These are phyloP conservation scores for Odontomachus brunneus DNA, from an alignment of 1,140 invertebrate species.

Conservation along the genomic window DNA sequence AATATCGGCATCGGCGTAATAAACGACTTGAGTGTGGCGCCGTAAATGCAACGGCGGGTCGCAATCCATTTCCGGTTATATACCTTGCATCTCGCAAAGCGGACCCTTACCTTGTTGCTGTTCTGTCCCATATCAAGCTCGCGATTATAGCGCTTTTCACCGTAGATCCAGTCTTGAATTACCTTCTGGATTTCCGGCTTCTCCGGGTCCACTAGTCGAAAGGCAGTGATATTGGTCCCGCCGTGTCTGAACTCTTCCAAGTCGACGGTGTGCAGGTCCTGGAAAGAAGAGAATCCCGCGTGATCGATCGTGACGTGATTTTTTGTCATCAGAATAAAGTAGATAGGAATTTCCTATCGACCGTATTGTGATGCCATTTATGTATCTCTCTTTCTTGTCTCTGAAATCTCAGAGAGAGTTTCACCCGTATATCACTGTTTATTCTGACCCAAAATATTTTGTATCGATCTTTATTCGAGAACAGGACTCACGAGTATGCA, in stretches of 20 bases:
- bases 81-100: neutral
- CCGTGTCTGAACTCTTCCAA: constrained; percentile 97
- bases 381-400: neutral
- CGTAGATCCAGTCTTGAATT: constrained; percentile 92
- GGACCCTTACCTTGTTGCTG: constrained; percentile 85
- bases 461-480: neutral
- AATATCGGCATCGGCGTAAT: constrained; percentile 38
- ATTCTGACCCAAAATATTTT: neutral
- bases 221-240: constrained; percentile 96
- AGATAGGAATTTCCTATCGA: constrained; percentile 30
- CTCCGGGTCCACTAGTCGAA: constrained; percentile 93
- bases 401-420: neutral
- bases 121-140: constrained; percentile 87
- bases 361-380: too few relatives aligned
- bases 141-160: constrained; percentile 88
- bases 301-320: constrained; percentile 58
- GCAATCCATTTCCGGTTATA: constrained; percentile 25
- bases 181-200: constrained; percentile 90
- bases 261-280: constrained; percentile 96
- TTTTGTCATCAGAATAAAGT: neutral
- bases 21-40: constrained; percentile 15
- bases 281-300: constrained; percentile 61
- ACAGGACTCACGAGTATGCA: too few relatives aligned
- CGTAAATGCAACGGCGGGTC: neutral
- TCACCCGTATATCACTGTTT: neutral